phyloP scores from a whole-genome alignment of 2,888 invertebrate genomes.

The Cerastis leucographa region DNA sequence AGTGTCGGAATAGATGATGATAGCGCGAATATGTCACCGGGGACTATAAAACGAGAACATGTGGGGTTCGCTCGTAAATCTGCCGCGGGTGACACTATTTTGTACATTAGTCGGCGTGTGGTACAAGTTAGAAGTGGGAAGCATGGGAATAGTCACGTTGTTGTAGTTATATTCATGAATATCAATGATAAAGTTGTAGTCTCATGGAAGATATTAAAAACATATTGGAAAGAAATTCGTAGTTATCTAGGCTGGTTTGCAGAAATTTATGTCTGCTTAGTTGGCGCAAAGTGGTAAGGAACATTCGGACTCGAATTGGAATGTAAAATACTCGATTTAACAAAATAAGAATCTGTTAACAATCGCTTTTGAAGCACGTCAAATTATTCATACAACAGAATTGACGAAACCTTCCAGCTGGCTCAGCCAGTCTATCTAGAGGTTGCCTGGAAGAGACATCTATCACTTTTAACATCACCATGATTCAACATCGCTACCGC shows the following conservation, averaged over 20 bases:
- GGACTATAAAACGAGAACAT: slow-evolving; percentile 64
- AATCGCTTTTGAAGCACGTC: background rate
- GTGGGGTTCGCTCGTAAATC: slow-evolving; percentile 70
- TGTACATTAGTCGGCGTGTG: slow-evolving; percentile 60
- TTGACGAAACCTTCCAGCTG: background rate
- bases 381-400: background rate
- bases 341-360: background rate
- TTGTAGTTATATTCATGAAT: too few species aligned
- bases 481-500: slow-evolving; percentile 59
- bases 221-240: background rate
- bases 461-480: background rate
- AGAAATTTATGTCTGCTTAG: background rate
- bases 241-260: background rate
- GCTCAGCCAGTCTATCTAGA: background rate
- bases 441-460: background rate
- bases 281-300: too few species aligned
- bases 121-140: slow-evolving; percentile 40
- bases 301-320: background rate
- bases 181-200: too few species aligned
- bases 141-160: too few species aligned
- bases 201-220: background rate
- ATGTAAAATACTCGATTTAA: background rate
- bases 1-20: slow-evolving; percentile 34
- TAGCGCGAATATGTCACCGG: slow-evolving; percentile 57
- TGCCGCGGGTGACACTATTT: slow-evolving; percentile 71